Evolutionary conservation across 2,113 vertebrate genomes (phyloP), one percentile per base, ranked within the genome.

Genomic region (Oryzias javanicus): DNA sequence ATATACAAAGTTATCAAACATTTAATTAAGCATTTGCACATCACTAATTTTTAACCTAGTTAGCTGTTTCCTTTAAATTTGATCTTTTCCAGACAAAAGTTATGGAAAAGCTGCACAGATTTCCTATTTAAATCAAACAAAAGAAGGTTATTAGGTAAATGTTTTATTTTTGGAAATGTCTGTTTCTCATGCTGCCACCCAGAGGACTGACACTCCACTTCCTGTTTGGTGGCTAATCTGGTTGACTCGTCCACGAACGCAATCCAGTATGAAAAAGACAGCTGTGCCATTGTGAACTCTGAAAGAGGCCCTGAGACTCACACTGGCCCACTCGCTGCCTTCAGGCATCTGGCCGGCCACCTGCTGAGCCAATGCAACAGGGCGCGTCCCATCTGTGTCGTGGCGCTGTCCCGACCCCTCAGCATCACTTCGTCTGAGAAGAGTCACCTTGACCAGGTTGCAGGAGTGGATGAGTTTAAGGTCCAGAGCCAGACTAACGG

Each of bases 401-500:
- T 51, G 60, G 24, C 65, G 50, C 13, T 89, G 84, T 29, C 80
- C 74, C 51, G 67, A 46, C 55, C 50, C 60, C 8, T 72, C 64
- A 2, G 57, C n/a, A 18, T 74, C 69, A 52, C 69, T 67, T 74
- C 81, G 72, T 49, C 66, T 88, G 51, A 91, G 89, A 56, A 96
- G 89, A 60, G 92, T 93, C 52, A 96, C 86, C 79, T 92, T 92
- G 35, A 96, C 74, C 62, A 93, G 54, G 66, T 45, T 94, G 86
- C 93, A 95, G 0, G 93, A 96, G 71, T 95, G 94, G 67, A 96
- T 96, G 54, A 95, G 85, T 82, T 92, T 94, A 57, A 96, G 82
- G 60, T 93, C 90, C 81, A 96, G 90, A 4, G 90, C 87, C 58
- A 95, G 20, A 12, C 82, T 92, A 60, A 89, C 93, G 17, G 92